These are phyloP conservation scores for Telmatochromis bifrenatus DNA, from an alignment of 2,113 vertebrate genomes.

Conservation along the genomic window DNA sequence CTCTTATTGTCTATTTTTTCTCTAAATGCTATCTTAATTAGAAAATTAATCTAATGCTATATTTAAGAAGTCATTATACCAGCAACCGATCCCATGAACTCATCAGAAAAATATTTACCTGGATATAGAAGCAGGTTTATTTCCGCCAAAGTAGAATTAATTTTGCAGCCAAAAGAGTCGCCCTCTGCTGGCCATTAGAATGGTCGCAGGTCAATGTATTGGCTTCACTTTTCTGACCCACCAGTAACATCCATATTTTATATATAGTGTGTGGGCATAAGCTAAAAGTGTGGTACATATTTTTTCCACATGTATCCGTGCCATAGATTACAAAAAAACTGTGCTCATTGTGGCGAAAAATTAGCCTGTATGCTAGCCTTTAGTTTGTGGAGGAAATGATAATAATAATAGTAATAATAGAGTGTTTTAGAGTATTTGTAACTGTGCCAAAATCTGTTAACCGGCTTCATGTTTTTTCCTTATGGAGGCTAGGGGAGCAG, in stretches of 20 bases:
- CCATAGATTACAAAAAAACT: not conserved
- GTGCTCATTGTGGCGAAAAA: not conserved
- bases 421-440: not conserved
- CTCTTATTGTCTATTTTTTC: not conserved
- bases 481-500: not conserved
- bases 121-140: not conserved
- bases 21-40: not conserved
- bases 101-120: not conserved
- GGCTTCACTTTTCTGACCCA: not conserved
- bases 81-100: not conserved
- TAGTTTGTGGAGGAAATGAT: not conserved
- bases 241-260: not conserved
- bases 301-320: not conserved
- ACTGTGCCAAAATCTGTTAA: slow-evolving; percentile 7
- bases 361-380: not conserved
- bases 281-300: not conserved
- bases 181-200: not conserved
- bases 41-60: not conserved
- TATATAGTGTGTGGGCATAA: not conserved
- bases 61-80: not conserved
- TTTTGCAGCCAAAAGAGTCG: not conserved
- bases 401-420: not conserved
- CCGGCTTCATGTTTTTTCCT: slow-evolving; percentile 21
- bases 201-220: not conserved
- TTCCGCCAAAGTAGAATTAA: not conserved